Conservation (phyloP, 2,888 invertebrate species). For the Schizotus pectinicornis region DNA sequence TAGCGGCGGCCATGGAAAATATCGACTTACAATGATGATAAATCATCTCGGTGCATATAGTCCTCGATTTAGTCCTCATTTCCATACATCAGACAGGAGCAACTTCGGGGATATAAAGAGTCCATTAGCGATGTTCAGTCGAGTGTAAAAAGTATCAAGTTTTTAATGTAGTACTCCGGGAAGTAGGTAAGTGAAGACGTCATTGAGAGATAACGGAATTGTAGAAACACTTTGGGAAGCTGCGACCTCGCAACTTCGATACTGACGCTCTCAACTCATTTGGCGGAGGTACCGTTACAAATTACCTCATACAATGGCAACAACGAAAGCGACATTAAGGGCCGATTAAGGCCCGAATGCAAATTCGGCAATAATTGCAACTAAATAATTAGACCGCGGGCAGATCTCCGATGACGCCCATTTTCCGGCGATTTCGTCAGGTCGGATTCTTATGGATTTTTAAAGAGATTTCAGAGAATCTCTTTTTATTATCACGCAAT, state of each 20-base stretch:
- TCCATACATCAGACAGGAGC: slow-evolving; percentile 43
- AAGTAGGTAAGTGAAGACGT: slow-evolving; percentile 54
- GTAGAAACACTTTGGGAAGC: slow-evolving; percentile 46
- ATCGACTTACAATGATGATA: slow-evolving; percentile 44
- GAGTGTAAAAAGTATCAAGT: slow-evolving; percentile 58
- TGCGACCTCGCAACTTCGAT: slow-evolving; percentile 42
- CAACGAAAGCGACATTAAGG: too few species aligned
- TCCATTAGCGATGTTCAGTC: slow-evolving; percentile 58
- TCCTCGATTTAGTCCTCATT: slow-evolving; percentile 33
- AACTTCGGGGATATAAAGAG: slow-evolving; percentile 50
- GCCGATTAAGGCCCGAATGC: too few species aligned
- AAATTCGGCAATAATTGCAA: too few species aligned
- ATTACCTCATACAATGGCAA: too few species aligned
- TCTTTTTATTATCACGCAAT: too few species aligned
- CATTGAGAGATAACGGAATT: slow-evolving; percentile 52
- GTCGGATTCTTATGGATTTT: too few species aligned
- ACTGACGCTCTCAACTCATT: slow-evolving; percentile 45
- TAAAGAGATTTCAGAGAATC: too few species aligned
- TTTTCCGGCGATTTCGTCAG: too few species aligned
- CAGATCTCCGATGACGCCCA: too few species aligned
- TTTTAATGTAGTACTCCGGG: slow-evolving; percentile 52
- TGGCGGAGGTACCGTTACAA: background rate
- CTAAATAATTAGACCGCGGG: too few species aligned
- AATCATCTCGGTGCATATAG: slow-evolving; percentile 36
- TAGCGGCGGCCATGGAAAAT: slow-evolving; percentile 35